phyloP scores from a whole-genome alignment of 2,113 vertebrate species.

The Eclectus roratus region DNA sequence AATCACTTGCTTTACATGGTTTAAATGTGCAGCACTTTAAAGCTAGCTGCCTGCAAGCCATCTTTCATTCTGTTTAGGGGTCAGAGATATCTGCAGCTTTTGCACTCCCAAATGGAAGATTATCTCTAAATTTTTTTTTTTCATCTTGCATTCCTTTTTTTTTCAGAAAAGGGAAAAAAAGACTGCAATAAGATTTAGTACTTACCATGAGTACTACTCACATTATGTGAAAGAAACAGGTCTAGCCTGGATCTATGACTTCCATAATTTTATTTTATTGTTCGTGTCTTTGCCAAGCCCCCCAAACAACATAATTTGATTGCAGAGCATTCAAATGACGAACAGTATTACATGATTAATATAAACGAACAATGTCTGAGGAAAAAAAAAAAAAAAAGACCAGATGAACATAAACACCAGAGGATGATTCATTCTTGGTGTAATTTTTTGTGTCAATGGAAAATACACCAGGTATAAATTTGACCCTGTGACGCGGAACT shows the following conservation, averaged over 20 bases:
- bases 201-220: fast-evolving
- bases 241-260: neutral
- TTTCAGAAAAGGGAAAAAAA: neutral
- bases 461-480: constrained; percentile 42
- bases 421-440: constrained; percentile 39
- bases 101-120: neutral
- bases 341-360: neutral
- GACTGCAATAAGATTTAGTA: neutral
- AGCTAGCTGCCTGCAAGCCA: neutral
- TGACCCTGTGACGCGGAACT: constrained; percentile 24
- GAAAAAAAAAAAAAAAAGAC: neutral
- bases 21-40: neutral
- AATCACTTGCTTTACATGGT: neutral
- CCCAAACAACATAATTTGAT: constrained; percentile 22
- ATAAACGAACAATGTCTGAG: neutral
- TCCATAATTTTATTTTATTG: neutral
- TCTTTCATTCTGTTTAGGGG: neutral
- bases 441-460: constrained; percentile 44
- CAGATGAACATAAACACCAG: constrained; percentile 32
- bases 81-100: neutral
- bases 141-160: neutral
- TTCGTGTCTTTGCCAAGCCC: neutral
- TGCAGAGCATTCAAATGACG: neutral
- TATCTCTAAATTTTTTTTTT: neutral
- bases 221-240: neutral